These are phyloP conservation scores for Aix galericulata DNA, from an alignment of 2,113 vertebrate species.

Conservation along the genomic window DNA sequence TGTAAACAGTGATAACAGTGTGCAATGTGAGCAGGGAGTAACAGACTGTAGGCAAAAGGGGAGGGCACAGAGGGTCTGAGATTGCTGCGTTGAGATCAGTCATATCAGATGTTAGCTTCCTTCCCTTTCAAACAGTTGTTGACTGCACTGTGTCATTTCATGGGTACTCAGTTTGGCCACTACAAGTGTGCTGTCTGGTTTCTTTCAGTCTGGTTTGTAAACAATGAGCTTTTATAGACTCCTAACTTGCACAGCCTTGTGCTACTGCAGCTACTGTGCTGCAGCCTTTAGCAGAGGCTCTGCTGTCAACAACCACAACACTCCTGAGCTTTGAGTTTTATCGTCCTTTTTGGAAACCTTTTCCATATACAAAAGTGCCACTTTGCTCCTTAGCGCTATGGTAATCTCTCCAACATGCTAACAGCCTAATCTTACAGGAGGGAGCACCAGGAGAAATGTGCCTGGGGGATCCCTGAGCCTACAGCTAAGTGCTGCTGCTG, in stretches of 20 bases:
- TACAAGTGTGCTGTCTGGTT: not conserved
- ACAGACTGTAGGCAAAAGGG: not conserved
- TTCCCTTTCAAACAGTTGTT: not conserved
- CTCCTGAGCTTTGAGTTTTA: not conserved
- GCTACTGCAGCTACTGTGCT: not conserved
- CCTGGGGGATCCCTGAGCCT: not conserved
- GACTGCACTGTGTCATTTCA: not conserved
- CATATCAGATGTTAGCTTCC: not conserved
- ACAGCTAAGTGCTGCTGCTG: not conserved
- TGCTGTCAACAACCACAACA: fast-evolving
- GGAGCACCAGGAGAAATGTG: not conserved
- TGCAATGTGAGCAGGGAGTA: not conserved
- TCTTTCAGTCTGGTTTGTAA: not conserved
- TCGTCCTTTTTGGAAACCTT: not conserved
- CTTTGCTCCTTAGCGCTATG: not conserved
- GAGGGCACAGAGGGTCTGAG: fast-evolving
- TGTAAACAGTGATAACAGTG: not conserved
- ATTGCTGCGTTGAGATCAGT: not conserved
- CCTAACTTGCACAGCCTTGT: not conserved
- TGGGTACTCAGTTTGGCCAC: not conserved
- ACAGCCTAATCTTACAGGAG: not conserved
- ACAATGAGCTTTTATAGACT: not conserved
- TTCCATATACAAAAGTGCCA: not conserved
- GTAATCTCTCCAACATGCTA: not conserved
- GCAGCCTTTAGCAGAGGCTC: not conserved